Evolutionary conservation across 2,113 vertebrate genomes (phyloP).

Genomic region (Apodemus sylvaticus): DNA sequence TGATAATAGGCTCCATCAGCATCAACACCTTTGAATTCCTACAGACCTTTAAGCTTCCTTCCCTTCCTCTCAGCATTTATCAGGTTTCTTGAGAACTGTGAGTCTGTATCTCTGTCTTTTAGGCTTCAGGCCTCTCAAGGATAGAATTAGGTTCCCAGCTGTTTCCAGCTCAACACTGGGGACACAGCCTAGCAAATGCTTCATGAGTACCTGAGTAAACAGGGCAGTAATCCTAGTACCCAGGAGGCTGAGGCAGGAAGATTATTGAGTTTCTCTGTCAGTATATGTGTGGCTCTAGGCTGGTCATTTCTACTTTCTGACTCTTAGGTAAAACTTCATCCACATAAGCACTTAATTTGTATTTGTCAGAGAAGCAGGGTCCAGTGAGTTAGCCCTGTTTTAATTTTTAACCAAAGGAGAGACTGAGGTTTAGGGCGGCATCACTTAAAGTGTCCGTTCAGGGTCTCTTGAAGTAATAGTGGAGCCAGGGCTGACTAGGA

Average conservation of each 20-base stretch:
- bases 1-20: neutral
- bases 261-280: neutral
- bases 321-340: conserved; percentile 22
- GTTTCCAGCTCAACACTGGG: neutral
- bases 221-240: neutral
- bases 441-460: neutral
- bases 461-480: neutral
- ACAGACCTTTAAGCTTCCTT: neutral
- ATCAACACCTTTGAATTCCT: neutral
- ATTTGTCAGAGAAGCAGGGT: neutral
- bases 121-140: neutral
- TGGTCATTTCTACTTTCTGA: conserved; percentile 21
- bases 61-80: neutral
- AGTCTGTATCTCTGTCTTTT: conserved; percentile 5
- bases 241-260: neutral
- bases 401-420: conserved; percentile 55
- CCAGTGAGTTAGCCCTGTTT: neutral
- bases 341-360: neutral
- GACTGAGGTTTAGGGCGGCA: conserved; percentile 23
- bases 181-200: neutral
- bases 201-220: neutral
- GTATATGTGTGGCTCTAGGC: neutral
- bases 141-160: neutral
- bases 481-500: neutral
- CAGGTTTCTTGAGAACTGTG: neutral